Percentiles rank a stretch among this genome's conserved stretches.
Evolutionary conservation across 2,888 invertebrate genomes (phyloP).

Genomic region (Synanthedon formicaeformis): DNA sequence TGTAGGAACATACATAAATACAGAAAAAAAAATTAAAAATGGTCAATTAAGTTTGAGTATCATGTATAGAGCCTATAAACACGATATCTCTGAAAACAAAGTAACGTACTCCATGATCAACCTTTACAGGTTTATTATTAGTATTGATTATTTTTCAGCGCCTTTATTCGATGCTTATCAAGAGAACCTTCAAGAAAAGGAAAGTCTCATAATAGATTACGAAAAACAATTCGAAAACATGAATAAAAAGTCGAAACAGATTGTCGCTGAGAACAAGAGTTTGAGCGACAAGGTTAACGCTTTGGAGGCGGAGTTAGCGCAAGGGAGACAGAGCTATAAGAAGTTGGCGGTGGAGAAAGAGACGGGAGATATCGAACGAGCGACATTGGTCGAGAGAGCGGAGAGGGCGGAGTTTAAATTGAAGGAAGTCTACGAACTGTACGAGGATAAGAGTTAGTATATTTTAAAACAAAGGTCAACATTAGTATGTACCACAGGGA

Average conservation of each 20-base stretch:
- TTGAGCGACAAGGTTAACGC: conserved; percentile 51
- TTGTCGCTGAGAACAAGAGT: conserved; percentile 77
- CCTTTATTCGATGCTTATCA: conserved; percentile 84
- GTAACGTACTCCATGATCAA: too few relatives aligned
- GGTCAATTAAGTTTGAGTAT: too few relatives aligned
- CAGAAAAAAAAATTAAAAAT: too few relatives aligned
- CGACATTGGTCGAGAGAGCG: conserved; percentile 73
- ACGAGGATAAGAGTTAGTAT: conserved; percentile 77
- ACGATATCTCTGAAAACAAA: too few relatives aligned
- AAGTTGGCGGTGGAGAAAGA: conserved; percentile 53
- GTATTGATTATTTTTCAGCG: conserved; percentile 30
- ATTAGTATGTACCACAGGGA: not conserved
- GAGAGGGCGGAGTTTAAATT: conserved; percentile 79
- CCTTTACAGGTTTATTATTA: too few relatives aligned
- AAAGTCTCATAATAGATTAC: conserved; percentile 77
- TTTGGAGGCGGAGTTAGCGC: conserved; percentile 40
- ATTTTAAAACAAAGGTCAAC: not conserved
- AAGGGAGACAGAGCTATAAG: conserved; percentile 52
- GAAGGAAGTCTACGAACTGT: conserved; percentile 78
- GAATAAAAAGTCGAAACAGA: conserved; percentile 77
- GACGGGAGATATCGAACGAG: conserved; percentile 52
- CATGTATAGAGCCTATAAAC: too few relatives aligned
- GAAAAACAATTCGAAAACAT: conserved; percentile 78
- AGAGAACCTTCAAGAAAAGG: conserved; percentile 82
- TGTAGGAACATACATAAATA: too few relatives aligned